These are phyloP conservation scores for Ondatra zibethicus DNA, from an alignment of 2,113 vertebrate genomes.

Conservation along the genomic window DNA sequence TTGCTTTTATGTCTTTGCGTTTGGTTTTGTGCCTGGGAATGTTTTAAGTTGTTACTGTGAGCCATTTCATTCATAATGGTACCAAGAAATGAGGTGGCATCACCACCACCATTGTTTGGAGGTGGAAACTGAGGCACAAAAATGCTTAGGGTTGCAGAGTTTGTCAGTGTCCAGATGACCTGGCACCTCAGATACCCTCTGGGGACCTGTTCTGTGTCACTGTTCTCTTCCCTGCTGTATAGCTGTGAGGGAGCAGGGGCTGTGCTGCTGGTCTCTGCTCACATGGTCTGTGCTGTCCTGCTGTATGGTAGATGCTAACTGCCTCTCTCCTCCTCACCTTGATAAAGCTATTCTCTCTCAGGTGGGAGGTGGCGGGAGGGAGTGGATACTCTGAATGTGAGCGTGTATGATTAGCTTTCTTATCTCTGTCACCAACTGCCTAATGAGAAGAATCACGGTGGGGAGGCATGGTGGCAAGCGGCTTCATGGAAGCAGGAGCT, in stretches of 20 bases:
- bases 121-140: not conserved
- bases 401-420: not conserved
- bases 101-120: not conserved
- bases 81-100: not conserved
- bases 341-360: not conserved
- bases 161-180: not conserved
- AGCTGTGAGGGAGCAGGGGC: not conserved
- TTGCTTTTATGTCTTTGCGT: not conserved
- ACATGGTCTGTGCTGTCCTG: not conserved
- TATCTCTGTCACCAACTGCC: not conserved
- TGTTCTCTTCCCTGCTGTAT: fast-evolving
- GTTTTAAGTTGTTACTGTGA: not conserved
- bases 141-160: not conserved
- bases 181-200: not conserved
- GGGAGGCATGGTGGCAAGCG: not conserved
- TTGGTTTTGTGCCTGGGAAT: not conserved
- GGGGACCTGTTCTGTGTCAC: not conserved
- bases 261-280: fast-evolving
- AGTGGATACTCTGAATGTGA: fast-evolving
- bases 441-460: not conserved
- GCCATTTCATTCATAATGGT: not conserved
- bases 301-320: not conserved
- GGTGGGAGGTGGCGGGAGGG: not conserved
- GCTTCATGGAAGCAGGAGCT: not conserved
- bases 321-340: not conserved